phyloP scores from a whole-genome alignment of 2,888 invertebrate species.

The Polyploca ridens region DNA sequence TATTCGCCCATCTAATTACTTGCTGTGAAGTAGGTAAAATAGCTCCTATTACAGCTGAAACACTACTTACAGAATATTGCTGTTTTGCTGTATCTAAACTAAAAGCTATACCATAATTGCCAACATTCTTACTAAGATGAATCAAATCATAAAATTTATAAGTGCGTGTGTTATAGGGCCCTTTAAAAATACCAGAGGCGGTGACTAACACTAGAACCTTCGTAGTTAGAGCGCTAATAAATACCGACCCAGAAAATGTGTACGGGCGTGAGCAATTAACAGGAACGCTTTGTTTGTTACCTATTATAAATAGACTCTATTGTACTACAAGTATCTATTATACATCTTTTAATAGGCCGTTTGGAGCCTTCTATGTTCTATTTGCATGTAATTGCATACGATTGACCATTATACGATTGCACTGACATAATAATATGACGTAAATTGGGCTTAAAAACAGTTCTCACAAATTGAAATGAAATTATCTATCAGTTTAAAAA shows the following conservation, averaged over 20 bases:
- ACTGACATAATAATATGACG: too few relatives aligned
- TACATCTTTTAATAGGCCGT: background rate
- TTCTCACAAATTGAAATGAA: too few relatives aligned
- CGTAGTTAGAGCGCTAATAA: conserved; percentile 53
- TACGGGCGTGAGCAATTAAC: conserved; percentile 65
- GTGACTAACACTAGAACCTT: conserved; percentile 48
- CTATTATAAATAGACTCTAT: conserved; percentile 46
- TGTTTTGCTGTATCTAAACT: too few relatives aligned
- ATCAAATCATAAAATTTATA: background rate
- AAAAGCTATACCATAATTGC: background rate
- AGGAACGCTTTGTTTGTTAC: conserved; percentile 53
- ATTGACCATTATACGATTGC: background rate
- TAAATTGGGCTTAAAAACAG: too few relatives aligned
- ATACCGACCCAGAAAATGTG: conserved; percentile 62
- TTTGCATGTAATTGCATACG: background rate
- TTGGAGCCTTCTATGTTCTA: background rate
- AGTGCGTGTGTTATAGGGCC: conserved; percentile 12
- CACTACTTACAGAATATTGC: too few relatives aligned
- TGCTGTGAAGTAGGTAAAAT: too few relatives aligned
- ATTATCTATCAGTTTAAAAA: background rate
- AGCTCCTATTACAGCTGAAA: too few relatives aligned
- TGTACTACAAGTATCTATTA: conserved; percentile 34
- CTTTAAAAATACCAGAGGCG: conserved; percentile 32
- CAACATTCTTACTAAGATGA: background rate
- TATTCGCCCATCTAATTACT: too few relatives aligned